Percentiles rank a stretch among this genome's conserved stretches.
Evolutionary conservation across 2,113 vertebrate genomes (phyloP).

Genomic region (Callorhinus ursinus): DNA sequence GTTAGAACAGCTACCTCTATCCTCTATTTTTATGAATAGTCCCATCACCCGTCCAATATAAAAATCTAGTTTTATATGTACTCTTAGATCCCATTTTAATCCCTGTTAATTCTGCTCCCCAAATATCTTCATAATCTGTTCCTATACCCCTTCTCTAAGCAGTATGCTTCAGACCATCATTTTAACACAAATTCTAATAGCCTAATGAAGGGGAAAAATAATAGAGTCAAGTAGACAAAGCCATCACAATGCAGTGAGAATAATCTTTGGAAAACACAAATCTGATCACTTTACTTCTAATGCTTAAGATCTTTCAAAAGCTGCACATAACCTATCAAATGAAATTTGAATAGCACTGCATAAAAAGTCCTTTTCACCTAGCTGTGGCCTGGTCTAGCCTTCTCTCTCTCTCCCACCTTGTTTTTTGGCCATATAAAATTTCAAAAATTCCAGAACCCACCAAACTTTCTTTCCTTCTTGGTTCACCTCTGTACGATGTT

Average conservation of each 20-base stretch:
- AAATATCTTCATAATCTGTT: not conserved
- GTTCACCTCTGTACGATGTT: not conserved
- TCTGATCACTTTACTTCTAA: not conserved
- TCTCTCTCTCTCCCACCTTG: not conserved
- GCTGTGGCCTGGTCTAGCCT: not conserved
- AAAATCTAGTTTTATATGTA: conserved; percentile 47
- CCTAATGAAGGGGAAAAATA: not conserved
- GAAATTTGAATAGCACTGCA: not conserved
- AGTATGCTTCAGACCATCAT: not conserved
- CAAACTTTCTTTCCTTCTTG: not conserved
- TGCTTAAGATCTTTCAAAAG: conserved; percentile 1
- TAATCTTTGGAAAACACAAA: conserved; percentile 26
- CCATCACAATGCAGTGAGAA: not conserved
- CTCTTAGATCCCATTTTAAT: not conserved
- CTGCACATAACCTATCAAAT: not conserved
- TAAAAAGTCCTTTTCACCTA: not conserved
- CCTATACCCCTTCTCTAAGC: not conserved
- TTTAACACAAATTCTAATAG: not conserved
- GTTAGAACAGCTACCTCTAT: not conserved
- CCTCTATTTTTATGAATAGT: not conserved
- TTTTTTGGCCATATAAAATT: not conserved
- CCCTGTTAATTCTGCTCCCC: not conserved
- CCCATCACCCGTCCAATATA: not conserved
- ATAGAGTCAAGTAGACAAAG: not conserved
- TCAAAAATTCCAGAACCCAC: not conserved